phyloP scores from a whole-genome alignment of 2,888 invertebrate species.

The Coleophora flavipennella region DNA sequence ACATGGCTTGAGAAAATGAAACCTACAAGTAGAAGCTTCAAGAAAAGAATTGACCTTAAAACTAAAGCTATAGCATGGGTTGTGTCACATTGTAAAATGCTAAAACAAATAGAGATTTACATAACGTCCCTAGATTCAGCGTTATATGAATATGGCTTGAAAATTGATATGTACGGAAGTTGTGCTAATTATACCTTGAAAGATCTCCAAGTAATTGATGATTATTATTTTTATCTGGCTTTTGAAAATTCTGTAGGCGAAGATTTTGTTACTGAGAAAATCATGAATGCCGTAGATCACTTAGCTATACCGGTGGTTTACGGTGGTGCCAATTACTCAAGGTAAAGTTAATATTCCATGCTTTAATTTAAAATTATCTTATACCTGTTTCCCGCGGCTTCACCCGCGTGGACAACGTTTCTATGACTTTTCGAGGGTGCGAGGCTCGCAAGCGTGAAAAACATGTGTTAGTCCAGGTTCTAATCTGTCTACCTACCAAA shows the following conservation, averaged over 20 bases:
- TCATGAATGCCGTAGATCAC: slow-evolving; percentile 1
- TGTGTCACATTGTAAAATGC: slow-evolving; percentile 24
- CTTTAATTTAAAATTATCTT: no score
- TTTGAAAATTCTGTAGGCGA: neutral
- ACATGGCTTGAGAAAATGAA: slow-evolving; percentile 17
- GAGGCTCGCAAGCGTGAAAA: no score
- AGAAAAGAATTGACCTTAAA: slow-evolving; percentile 19
- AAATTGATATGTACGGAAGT: slow-evolving; percentile 22
- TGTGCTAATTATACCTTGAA: slow-evolving; percentile 11
- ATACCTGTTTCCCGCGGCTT: no score
- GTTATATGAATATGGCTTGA: slow-evolving; percentile 14
- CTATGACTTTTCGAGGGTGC: no score
- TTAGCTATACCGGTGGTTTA: slow-evolving; percentile 3
- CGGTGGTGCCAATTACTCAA: slow-evolving; percentile 5
- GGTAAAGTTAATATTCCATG: neutral
- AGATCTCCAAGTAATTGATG: no score
- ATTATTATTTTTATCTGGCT: slow-evolving; percentile 4
- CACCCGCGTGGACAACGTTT: no score
- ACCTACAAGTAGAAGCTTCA: slow-evolving; percentile 16
- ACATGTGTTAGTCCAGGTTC: no score
- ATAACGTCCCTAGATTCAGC: slow-evolving; percentile 12
- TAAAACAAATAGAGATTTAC: slow-evolving; percentile 16
- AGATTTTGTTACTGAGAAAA: neutral
- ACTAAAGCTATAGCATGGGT: slow-evolving; percentile 28
- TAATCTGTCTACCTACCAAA: no score